Base-by-base conservation (phyloP, 2,888 invertebrate genomes). In the Amblyjoppa fuscipennis region DNA sequence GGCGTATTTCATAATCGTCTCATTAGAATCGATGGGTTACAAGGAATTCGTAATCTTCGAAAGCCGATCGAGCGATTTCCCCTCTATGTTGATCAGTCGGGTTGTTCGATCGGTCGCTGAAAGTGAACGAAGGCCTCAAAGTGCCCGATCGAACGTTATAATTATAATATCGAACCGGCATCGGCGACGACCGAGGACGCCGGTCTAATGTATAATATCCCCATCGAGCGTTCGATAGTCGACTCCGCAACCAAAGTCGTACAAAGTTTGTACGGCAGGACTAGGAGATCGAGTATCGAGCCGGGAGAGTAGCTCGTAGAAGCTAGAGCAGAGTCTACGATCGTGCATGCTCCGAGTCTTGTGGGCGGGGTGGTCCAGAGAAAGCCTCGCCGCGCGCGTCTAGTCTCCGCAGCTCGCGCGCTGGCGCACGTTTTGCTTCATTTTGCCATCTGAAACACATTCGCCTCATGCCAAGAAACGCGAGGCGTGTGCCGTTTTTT, bases 361-460 rank as follows among this genome's bases (percentile, higher is more conserved):
- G 76, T 83, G 93, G 93, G 93, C 93, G 93, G 92, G 92, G 92
- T 93, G 93, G 91, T 92, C 92, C 93, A 92, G 93, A 93, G 93
- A 93, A 93, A 94, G 93, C 93, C 92, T 91, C 90, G 88, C 87
- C 87, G 80, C 83, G 89, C 83, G 88, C 87, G 87, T 75, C 49
- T 13, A 51, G 11, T 31, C 7, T 38, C 66, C 34, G 71, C 56
- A 69, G 74, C 64, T 49, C 66, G 34, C 56, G 53, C 78, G 78
- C 77, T 25, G 13, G 78, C 78, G 79, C 80, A 81, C 87, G 84
- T 74, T 85, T 84, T 81, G 83, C 84, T 83, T 73, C 61, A 68
- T 87, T 86, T 87, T 84, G 83, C 78, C 74, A 59, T 59, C 83
- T 85, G 84, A 82, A 86, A 88, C 85, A 87, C 84, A 88, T 87